Evolutionary conservation across 2,888 invertebrate species (phyloP), one percentile per base, ranked within the genome.

Genomic region (Dinocampus coccinellae): DNA sequence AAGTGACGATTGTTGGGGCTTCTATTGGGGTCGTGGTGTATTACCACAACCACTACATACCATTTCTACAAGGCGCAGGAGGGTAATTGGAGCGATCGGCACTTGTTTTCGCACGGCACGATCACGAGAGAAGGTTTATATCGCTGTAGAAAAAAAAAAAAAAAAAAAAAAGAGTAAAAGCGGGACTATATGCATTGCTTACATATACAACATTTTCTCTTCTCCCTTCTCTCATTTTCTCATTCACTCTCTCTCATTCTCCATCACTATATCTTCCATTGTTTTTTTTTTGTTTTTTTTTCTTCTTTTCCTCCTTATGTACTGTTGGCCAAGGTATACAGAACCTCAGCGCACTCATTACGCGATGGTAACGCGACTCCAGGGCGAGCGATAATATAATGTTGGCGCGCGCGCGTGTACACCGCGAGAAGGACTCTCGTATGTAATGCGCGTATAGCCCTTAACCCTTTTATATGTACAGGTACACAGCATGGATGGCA

Each of bases 41-140:
- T 66, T 66, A 39, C 58, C 57, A 29, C 58, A 29, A 39, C 57
- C 58, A 58, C 58, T 47, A 67, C 67, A 67, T 67, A 58, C 29
- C 58, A 29, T 67, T n/a, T 65, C 7, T 39, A 58, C 42, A 42
- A 57, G 24, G 61, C 47, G 42, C 57, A 65, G 57, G 60, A 57
- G 69, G 81, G 84, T 84, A 84, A 84, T 84, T 84, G 84, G 84
- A 84, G 84, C 84, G 84, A 83, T 84, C 84, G 82, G 84, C 83
- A 83, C 83, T 84, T 83, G 84, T 83, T 83, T 84, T 84, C 84
- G 81, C 84, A 83, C 84, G 83, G 78, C 79, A 75, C 76, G 82
- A 83, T 83, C 83, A 82, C 80, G 80, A 80, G 76, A 79, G 73
- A 73, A 77, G 33, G 52, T 60, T 36, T 68, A 70, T 65, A 70